These are phyloP conservation scores for Phragmatobia fuliginosa DNA, from an alignment of 2,888 invertebrate species.

Conservation along the genomic window DNA sequence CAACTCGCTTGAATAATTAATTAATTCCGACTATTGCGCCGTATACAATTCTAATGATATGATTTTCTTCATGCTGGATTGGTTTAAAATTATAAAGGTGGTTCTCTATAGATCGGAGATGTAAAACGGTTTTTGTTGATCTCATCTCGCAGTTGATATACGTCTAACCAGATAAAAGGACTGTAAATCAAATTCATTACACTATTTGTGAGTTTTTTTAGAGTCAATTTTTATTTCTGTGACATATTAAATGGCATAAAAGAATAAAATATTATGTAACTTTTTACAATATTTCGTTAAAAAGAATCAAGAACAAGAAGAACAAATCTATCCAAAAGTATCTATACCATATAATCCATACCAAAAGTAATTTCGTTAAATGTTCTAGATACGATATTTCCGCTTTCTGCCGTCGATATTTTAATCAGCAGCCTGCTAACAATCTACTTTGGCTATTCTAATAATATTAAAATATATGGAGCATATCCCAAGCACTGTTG, in stretches of 20 bases:
- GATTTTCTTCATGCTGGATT: conserved; percentile 21
- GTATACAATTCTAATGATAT: conserved; percentile 47
- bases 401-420: too few species aligned
- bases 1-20: conserved; percentile 60
- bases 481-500: conserved; percentile 41
- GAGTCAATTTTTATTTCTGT: neutral
- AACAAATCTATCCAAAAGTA: too few species aligned
- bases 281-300: too few species aligned
- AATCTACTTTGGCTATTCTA: neutral
- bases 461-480: conserved; percentile 9
- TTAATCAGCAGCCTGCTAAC: too few species aligned
- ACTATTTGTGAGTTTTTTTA: neutral
- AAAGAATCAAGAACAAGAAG: too few species aligned
- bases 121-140: neutral
- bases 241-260: neutral
- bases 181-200: neutral
- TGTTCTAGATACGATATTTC: too few species aligned
- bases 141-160: neutral
- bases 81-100: neutral
- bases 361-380: too few species aligned
- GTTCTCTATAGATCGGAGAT: neutral
- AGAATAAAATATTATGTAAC: neutral
- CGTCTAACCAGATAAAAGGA: neutral
- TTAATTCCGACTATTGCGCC: conserved; percentile 54
- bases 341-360: too few species aligned